Percentiles rank a stretch among this genome's conserved stretches.
Evolutionary conservation across 2,888 invertebrate species (phyloP).

Genomic region (Malthinus seriepunctatus): DNA sequence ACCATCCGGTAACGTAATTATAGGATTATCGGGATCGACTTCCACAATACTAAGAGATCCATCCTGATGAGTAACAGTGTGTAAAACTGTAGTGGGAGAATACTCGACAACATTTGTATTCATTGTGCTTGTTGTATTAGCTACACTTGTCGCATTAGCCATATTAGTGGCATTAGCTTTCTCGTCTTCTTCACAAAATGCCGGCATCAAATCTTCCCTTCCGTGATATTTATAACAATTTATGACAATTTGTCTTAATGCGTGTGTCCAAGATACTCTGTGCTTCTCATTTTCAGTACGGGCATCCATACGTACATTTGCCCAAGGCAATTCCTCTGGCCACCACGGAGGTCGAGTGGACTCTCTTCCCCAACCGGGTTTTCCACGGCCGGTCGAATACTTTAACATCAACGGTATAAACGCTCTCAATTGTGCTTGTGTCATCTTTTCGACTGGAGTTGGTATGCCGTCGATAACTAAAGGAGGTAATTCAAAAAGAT

Average conservation of each 20-base stretch:
- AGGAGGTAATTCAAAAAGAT: slow-evolving; percentile 88
- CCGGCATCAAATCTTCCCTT: slow-evolving; percentile 88
- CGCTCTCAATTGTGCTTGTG: slow-evolving; percentile 88
- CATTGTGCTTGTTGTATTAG: slow-evolving; percentile 55
- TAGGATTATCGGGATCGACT: slow-evolving; percentile 90
- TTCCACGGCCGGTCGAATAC: slow-evolving; percentile 90
- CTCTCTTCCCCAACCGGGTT: slow-evolving; percentile 93
- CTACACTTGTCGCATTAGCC: slow-evolving; percentile 54
- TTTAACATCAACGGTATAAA: slow-evolving; percentile 95
- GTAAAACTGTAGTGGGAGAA: slow-evolving; percentile 83
- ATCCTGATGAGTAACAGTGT: slow-evolving; percentile 95
- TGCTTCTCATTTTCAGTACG: slow-evolving; percentile 90
- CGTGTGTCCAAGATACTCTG: slow-evolving; percentile 95
- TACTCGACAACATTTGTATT: slow-evolving; percentile 58
- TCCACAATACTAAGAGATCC: slow-evolving; percentile 94
- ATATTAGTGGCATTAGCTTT: slow-evolving; percentile 67
- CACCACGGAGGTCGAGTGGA: slow-evolving; percentile 92
- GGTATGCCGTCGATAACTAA: slow-evolving; percentile 93
- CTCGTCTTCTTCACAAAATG: slow-evolving; percentile 90
- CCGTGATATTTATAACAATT: slow-evolving; percentile 99
- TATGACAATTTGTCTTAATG: slow-evolving; percentile 87
- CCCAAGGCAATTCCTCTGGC: slow-evolving; percentile 94
- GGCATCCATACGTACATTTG: slow-evolving; percentile 93
- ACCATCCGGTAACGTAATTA: slow-evolving; percentile 93
- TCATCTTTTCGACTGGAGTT: slow-evolving; percentile 95